Evolutionary conservation across 2,888 invertebrate genomes (phyloP), one percentile per base, ranked within the genome.

Genomic region (Strigamia transsilvanica): DNA sequence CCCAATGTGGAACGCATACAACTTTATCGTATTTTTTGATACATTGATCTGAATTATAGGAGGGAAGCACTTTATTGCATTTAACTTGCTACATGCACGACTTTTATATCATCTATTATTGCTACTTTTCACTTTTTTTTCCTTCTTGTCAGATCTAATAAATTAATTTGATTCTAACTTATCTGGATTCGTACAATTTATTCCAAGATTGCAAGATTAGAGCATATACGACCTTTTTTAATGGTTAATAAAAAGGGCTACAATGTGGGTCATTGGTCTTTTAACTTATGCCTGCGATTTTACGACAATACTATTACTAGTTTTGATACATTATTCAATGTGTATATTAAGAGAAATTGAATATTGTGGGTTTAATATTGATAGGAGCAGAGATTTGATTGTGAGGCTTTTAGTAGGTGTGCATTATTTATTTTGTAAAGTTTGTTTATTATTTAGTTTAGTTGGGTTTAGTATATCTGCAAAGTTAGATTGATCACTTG

Each of bases 21-120:
- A 13, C 9, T 46, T 46, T 46, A 46, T 46, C 46, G 12, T 46
- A 46, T 46, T 46, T 38, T 46, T 46, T 46, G 46, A 46, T 46
- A 46, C 46, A 46, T 46, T 46, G 46, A 46, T 46, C 46, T 46
- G 46, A 46, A 46, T 46, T 46, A 46, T 46, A 46, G 46, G 46
- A 46, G 46, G 46, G 46, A 46, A 46, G 46, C 46, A 46, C 12
- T 46, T 46, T 46, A 46, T 46, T 46, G 46, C 46, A n/a, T 46
- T n/a, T 46, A 46, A 46, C 46, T 46, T n/a, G 46, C n/a, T 46
- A 46, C 46, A 46, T 13, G 46, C 46, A 46, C 12, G 46, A 46
- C 13, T 46, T 13, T 46, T 46, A 46, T 46, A 46, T 46, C 46
- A n/a, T n/a, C 46, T 46, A 46, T 46, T 46, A 46, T 46, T 46